A percentile compares a stretch with the other conserved stretches of the same genome.
Conservation (phyloP, 2,888 invertebrate genomes). For the Omphaloscelis lunosa region DNA sequence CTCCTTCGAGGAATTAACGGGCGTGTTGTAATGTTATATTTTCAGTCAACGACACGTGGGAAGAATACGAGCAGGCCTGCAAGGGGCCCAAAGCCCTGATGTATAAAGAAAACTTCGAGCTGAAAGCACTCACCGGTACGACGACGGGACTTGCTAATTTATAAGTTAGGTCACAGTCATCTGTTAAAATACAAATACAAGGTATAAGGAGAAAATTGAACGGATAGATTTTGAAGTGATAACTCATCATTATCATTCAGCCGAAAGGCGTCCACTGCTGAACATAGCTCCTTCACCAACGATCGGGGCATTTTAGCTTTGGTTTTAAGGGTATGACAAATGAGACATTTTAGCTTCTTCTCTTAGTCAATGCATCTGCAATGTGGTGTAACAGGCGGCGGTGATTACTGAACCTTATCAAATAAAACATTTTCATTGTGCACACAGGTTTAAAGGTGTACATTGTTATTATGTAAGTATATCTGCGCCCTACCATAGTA, state of each 20-base stretch:
- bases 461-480: too few relatives aligned
- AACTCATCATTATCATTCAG: not conserved
- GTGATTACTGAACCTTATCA: not conserved
- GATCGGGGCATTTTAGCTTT: not conserved
- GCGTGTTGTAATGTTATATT: not conserved
- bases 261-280: too few relatives aligned
- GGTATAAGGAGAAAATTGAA: not conserved
- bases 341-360: too few relatives aligned
- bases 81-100: not conserved
- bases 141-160: not conserved
- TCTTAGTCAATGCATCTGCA: not conserved
- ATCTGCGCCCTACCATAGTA: too few relatives aligned
- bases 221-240: not conserved
- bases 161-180: not conserved
- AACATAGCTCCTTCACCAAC: too few relatives aligned
- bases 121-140: not conserved
- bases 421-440: not conserved
- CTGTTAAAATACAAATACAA: not conserved
- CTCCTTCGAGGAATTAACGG: not conserved
- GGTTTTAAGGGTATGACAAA: not conserved
- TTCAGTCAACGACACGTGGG: slow-evolving; percentile 36
- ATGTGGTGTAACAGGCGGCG: not conserved
- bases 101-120: slow-evolving; percentile 34
- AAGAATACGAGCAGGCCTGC: slow-evolving; percentile 21
- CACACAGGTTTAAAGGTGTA: too few relatives aligned